Conservation (phyloP, 2,888 invertebrate species). For the Phorcus lineatus region DNA sequence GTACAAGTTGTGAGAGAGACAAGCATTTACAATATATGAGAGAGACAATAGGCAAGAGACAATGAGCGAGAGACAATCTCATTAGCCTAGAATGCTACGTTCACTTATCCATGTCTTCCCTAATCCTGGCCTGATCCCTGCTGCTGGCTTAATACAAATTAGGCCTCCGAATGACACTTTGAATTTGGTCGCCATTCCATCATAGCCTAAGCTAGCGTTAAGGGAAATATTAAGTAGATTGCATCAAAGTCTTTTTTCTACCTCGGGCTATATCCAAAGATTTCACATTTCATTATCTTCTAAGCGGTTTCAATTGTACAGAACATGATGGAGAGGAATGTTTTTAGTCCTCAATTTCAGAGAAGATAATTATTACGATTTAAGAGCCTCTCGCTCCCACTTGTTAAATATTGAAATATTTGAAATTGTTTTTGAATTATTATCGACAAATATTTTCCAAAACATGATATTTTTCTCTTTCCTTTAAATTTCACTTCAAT, state of each 20-base stretch:
- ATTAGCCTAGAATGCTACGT: constrained; percentile 5
- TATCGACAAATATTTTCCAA: too few relatives aligned
- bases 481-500: too few relatives aligned
- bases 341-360: too few relatives aligned
- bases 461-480: too few relatives aligned
- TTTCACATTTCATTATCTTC: constrained; percentile 18
- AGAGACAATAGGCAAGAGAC: not conserved
- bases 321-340: too few relatives aligned
- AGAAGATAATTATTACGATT: too few relatives aligned
- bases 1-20: too few relatives aligned
- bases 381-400: too few relatives aligned
- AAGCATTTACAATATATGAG: too few relatives aligned
- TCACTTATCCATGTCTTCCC: constrained; percentile 10
- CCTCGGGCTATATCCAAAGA: constrained; percentile 4
- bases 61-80: not conserved
- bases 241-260: constrained; percentile 19
- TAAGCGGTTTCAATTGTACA: not conserved
- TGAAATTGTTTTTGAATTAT: too few relatives aligned
- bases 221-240: constrained; percentile 20
- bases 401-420: too few relatives aligned
- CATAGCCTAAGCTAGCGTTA: constrained; percentile 22
- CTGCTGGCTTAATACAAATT: constrained; percentile 24
- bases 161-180: constrained; percentile 17
- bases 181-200: constrained; percentile 17
- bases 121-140: not conserved